Evolutionary conservation across 2,888 invertebrate species (phyloP).

Genomic region (Diadromus collaris): DNA sequence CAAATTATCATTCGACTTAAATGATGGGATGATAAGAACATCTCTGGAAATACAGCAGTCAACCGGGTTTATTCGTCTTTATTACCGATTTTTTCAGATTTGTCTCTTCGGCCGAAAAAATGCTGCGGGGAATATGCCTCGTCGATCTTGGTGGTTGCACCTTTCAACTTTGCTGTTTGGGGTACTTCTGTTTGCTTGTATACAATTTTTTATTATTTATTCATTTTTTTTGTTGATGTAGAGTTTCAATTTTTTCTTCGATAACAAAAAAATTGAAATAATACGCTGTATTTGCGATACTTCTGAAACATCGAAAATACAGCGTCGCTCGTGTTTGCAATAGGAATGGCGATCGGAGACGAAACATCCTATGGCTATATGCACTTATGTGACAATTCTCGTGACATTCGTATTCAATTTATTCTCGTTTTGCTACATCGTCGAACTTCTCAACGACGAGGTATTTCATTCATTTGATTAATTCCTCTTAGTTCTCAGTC

Average conservation of each 20-base stretch:
- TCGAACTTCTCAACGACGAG: conserved; percentile 70
- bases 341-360: conserved; percentile 69
- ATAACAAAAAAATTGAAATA: too few relatives aligned
- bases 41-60: background rate
- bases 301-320: too few relatives aligned
- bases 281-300: too few relatives aligned
- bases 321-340: conserved; percentile 49
- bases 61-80: background rate
- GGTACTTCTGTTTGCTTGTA: conserved; percentile 71
- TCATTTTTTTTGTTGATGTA: background rate
- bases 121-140: conserved; percentile 70
- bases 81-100: conserved; percentile 14
- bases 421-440: conserved; percentile 73
- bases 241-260: too few relatives aligned
- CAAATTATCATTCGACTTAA: background rate
- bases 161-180: conserved; percentile 71
- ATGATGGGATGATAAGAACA: background rate
- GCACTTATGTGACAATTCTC: conserved; percentile 65
- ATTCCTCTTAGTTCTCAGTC: background rate
- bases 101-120: conserved; percentile 63
- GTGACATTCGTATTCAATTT: conserved; percentile 71
- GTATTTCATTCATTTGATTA: conserved; percentile 51
- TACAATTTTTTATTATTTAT: background rate
- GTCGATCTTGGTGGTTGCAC: conserved; percentile 72
- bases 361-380: conserved; percentile 63